phyloP scores from a whole-genome alignment of 1,140 invertebrate species.

The Drosophila pandora region DNA sequence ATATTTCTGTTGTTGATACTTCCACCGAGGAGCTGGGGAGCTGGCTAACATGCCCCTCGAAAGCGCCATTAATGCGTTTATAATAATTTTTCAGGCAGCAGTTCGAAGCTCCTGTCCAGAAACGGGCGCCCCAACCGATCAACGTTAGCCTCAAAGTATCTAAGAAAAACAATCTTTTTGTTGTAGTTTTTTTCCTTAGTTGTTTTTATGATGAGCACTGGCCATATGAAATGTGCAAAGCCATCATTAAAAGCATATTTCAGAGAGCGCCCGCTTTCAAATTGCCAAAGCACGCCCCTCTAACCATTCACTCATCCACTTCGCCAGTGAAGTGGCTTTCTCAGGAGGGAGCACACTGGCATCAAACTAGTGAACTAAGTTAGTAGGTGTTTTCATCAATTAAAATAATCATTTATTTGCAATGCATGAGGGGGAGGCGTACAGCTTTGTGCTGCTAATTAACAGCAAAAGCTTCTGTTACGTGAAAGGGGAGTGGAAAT shows the following conservation, averaged over 20 bases:
- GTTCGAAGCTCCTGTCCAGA: constrained; percentile 47
- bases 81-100: constrained; percentile 75
- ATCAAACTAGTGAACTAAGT: constrained; percentile 5
- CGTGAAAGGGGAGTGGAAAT: constrained; percentile 43
- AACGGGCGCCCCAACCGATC: constrained; percentile 25
- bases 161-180: constrained; percentile 29
- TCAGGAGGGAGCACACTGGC: neutral
- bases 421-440: constrained; percentile 46
- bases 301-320: neutral
- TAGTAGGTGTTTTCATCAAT: constrained; percentile 78
- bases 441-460: constrained; percentile 31
- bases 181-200: constrained; percentile 5
- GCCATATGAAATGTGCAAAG: constrained; percentile 70
- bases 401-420: constrained; percentile 80
- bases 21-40: constrained; percentile 11
- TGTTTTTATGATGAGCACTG: constrained; percentile 50
- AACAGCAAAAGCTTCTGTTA: constrained; percentile 39
- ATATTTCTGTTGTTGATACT: constrained; percentile 73
- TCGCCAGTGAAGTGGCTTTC: neutral
- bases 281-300: constrained; percentile 60
- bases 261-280: constrained; percentile 63
- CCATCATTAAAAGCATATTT: constrained; percentile 80
- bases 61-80: constrained; percentile 81
- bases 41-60: neutral
- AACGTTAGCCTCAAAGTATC: constrained; percentile 20